Evolutionary conservation across 1,140 invertebrate genomes (phyloP), one percentile per base, ranked within the genome.

Genomic region (Drosophila nasuta): DNA sequence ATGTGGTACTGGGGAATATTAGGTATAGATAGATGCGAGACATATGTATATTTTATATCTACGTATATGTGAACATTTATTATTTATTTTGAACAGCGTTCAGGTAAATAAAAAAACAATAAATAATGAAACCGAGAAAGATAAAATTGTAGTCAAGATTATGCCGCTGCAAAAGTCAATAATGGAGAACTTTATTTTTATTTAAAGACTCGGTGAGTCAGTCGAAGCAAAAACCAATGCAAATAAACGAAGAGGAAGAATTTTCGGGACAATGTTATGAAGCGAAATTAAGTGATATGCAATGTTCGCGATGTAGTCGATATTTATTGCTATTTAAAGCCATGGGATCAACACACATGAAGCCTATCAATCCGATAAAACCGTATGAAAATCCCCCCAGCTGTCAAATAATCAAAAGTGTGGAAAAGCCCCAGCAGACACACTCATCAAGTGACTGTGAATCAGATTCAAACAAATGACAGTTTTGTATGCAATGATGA

Each of bases 341-440:
- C 51, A 13, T 15, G 56, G 45, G 56, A 57, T 51, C 46, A 51
- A 56, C 33, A 30, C 17, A 43, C 25, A 35, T 30, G 38, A 41
- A 57, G 66, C 45, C 35, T 25, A 66, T 62, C 73, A 72, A 63
- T 63, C 62, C 59, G 59, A 54, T 67, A 25, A 72, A 76, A 43
- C 57, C 62, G 8, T 51, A 43, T 46, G 57, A 58, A 77, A 77
- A 74, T 74, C 71, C 71, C 71, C 66, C 13, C 41, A 59, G 33
- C 62, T 72, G 77, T 72, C 77, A 76, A 63, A 57, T 58, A 76
- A 72, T 67, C 62, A 76, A 79, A 76, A 72, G 60, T 67, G 73
- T 52, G 56, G 57, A 15, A 76, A 75, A 63, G 54, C 66, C 48
- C 60, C 59, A 13, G 5, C 33, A 49, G 15, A 57, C 54, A 57